A percentile compares a stretch with the other conserved stretches of the same genome.
Conservation (phyloP, 2,888 invertebrate genomes). For the Sclerodermus sp. region DNA sequence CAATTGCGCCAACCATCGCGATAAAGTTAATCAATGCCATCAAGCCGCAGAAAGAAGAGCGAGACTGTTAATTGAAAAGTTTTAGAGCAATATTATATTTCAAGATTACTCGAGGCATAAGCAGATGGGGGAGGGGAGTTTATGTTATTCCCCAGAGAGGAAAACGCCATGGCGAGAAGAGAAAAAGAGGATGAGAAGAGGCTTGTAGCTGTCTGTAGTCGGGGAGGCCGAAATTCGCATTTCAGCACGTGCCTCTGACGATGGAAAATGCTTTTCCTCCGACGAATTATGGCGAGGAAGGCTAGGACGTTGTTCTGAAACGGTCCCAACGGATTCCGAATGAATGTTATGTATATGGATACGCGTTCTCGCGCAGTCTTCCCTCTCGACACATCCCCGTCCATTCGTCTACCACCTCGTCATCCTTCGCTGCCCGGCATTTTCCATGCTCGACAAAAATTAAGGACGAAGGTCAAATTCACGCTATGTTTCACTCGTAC, state of each 20-base stretch:
- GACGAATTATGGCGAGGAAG: conserved; percentile 21
- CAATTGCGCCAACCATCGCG: too few relatives aligned
- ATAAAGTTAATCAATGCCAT: not conserved
- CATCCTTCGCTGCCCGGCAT: not conserved
- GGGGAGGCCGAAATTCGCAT: too few relatives aligned
- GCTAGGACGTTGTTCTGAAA: conserved; percentile 21
- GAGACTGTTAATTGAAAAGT: not conserved
- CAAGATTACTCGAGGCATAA: not conserved
- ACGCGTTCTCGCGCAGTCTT: not conserved
- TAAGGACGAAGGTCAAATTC: not conserved
- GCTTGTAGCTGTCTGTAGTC: too few relatives aligned
- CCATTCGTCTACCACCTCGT: not conserved
- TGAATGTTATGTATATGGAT: conserved; percentile 28
- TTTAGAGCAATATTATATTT: not conserved
- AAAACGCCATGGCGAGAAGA: too few relatives aligned
- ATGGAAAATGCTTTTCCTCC: conserved; percentile 20
- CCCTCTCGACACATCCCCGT: not conserved
- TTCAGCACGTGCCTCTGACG: not conserved
- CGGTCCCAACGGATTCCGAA: conserved; percentile 27
- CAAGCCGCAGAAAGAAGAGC: not conserved
- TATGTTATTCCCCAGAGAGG: not conserved
- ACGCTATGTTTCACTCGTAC: not conserved
- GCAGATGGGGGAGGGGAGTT: not conserved
- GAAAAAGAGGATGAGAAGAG: too few relatives aligned
- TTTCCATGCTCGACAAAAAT: not conserved